Percentiles rank a stretch among this genome's conserved stretches.
These are phyloP conservation scores for Acrobeloides nanus DNA, from an alignment of 2,888 invertebrate genomes.

Conservation along the genomic window DNA sequence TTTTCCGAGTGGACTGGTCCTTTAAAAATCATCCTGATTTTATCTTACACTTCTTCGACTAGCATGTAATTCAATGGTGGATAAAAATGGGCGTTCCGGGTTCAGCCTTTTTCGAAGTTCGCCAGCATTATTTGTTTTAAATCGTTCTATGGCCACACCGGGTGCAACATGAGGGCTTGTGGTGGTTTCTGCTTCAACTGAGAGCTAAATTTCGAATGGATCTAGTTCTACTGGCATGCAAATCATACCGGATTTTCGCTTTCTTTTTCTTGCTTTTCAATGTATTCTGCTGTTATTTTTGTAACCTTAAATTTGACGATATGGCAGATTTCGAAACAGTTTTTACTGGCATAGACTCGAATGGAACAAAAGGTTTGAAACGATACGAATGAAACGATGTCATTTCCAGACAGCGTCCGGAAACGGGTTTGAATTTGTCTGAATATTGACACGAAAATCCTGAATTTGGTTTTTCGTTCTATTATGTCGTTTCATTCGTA, in stretches of 20 bases:
- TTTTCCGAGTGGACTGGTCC: too few relatives aligned
- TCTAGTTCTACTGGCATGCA: too few relatives aligned
- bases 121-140: constrained; percentile 3
- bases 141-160: constrained; percentile 26
- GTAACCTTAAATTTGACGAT: constrained; percentile 25
- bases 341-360: too few relatives aligned
- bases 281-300: constrained; percentile 35
- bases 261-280: constrained; percentile 16
- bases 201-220: too few relatives aligned
- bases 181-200: constrained; percentile 15
- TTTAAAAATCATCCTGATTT: background rate
- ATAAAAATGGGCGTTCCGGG: constrained; percentile 33
- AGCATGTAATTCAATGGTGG: constrained; percentile 42
- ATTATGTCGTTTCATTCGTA: too few relatives aligned
- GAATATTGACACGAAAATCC: too few relatives aligned
- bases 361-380: too few relatives aligned
- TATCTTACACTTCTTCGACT: constrained; percentile 15
- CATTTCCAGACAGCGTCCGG: too few relatives aligned
- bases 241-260: background rate
- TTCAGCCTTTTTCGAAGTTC: constrained; percentile 4
- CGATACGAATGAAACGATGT: too few relatives aligned
- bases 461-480: too few relatives aligned
- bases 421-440: too few relatives aligned
- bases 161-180: constrained; percentile 20
- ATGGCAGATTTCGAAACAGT: too few relatives aligned